Percentiles rank a stretch among this genome's conserved stretches.
These are phyloP conservation scores for Andrena haemorrhoa DNA, from an alignment of 2,888 invertebrate genomes.

Conservation along the genomic window DNA sequence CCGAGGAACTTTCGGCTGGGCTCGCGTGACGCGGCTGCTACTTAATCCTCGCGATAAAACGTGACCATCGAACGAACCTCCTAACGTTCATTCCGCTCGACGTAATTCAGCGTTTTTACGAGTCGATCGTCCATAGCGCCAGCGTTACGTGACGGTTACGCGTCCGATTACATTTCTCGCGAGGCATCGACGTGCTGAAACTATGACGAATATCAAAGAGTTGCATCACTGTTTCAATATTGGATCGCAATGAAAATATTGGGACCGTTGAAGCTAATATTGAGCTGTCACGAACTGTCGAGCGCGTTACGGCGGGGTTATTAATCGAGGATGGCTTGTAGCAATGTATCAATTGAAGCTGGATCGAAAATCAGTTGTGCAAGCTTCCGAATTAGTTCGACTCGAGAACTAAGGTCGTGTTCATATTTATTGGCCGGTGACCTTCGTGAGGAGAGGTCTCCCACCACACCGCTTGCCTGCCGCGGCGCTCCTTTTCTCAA, in stretches of 20 bases:
- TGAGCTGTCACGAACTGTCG: not conserved
- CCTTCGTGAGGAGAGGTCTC: too few species aligned
- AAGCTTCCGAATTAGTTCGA: too few species aligned
- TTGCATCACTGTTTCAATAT: not conserved
- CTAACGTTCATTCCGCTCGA: not conserved
- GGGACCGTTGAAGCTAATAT: not conserved
- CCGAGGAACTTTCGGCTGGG: constrained; percentile 11
- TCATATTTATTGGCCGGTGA: too few species aligned
- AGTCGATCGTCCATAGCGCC: not conserved
- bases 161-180: not conserved
- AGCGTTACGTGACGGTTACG: not conserved
- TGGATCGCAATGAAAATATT: not conserved
- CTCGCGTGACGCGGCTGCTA: not conserved
- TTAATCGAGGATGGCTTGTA: not conserved
- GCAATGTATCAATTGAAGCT: not conserved
- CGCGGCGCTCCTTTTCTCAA: too few species aligned
- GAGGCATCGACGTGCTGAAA: not conserved
- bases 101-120: not conserved
- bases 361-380: too few species aligned
- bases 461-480: too few species aligned
- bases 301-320: not conserved
- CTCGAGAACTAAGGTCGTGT: too few species aligned
- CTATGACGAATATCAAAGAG: too few species aligned
- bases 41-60: not conserved
- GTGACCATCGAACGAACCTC: not conserved